A percentile compares a stretch with the other conserved stretches of the same genome.
phyloP scores from a whole-genome alignment of 1,140 invertebrate species.

The Grapholita molesta region DNA sequence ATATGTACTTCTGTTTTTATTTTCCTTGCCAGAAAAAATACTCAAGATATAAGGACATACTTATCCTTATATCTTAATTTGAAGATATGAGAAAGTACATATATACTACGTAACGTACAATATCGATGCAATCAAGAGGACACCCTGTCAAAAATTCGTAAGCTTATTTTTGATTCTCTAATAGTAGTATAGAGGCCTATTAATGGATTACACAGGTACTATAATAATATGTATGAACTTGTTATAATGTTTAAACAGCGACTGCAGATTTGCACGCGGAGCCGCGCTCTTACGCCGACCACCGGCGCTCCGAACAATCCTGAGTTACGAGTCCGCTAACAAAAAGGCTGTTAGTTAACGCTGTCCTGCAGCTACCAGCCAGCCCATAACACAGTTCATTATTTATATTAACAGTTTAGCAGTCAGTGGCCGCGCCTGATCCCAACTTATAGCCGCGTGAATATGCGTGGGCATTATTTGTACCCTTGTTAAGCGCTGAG shows the following conservation, averaged over 20 bases:
- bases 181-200: too few species aligned
- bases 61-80: too few species aligned
- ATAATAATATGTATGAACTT: too few species aligned
- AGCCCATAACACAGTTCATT: conserved; percentile 73
- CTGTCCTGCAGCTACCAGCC: conserved; percentile 52
- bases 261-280: not conserved
- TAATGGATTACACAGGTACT: too few species aligned
- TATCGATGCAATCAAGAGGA: too few species aligned
- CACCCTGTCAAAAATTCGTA: too few species aligned
- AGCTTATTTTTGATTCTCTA: too few species aligned
- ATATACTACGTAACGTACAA: too few species aligned
- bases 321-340: conserved; percentile 53
- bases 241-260: not conserved
- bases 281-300: conserved; percentile 25
- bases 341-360: conserved; percentile 70
- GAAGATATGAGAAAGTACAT: too few species aligned
- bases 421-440: conserved; percentile 63
- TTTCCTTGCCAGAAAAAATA: too few species aligned
- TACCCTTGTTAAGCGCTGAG: conserved; percentile 78
- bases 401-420: conserved; percentile 79
- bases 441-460: conserved; percentile 72
- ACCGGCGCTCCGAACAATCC: conserved; percentile 29
- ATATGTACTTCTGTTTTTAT: not conserved
- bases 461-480: conserved; percentile 77
- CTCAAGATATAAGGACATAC: too few species aligned